A percentile compares a stretch with the other conserved stretches of the same genome.
These are phyloP conservation scores for Hyposmocoma kahamanoa DNA, from an alignment of 1,140 invertebrate species.

Conservation along the genomic window DNA sequence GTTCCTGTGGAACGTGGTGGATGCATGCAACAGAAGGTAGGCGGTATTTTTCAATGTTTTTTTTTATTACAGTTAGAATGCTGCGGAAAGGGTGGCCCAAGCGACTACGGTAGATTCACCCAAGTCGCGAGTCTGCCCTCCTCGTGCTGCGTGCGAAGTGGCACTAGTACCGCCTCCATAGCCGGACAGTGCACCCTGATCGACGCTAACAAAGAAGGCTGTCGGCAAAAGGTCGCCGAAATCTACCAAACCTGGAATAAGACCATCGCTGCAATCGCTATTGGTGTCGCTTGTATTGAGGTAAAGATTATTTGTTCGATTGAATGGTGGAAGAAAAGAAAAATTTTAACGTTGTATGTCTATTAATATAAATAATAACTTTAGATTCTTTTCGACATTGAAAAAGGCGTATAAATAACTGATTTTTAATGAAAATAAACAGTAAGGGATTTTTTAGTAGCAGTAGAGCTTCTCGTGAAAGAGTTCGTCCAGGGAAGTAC, in stretches of 20 bases:
- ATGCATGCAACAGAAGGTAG: too few species aligned
- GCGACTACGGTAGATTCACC: conserved; percentile 56
- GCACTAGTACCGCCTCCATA: conserved; percentile 25
- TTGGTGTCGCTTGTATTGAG: conserved; percentile 81
- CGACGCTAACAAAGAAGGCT: conserved; percentile 66
- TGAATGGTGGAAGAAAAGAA: too few species aligned
- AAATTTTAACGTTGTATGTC: too few species aligned
- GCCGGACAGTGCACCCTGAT: conserved; percentile 53
- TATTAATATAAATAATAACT: too few species aligned
- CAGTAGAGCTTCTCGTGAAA: too few species aligned
- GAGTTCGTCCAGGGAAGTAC: too few species aligned
- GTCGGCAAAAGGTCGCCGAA: conserved; percentile 46
- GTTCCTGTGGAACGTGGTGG: too few species aligned
- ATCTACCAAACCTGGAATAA: conserved; percentile 71
- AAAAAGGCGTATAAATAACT: too few species aligned
- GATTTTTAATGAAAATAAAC: too few species aligned
- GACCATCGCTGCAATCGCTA: conserved; percentile 77
- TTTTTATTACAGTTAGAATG: conserved; percentile 74
- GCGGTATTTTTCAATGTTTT: not conserved
- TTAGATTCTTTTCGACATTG: too few species aligned
- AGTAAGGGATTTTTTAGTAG: too few species aligned
- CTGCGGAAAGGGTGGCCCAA: conserved; percentile 74
- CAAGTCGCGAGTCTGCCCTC: conserved; percentile 32
- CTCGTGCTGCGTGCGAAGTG: conserved; percentile 60
- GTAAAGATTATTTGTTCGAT: conserved; percentile 44